Evolutionary conservation across 1,140 invertebrate species (phyloP), one percentile per base, ranked within the genome.

Genomic region (Cydia pomonella): DNA sequence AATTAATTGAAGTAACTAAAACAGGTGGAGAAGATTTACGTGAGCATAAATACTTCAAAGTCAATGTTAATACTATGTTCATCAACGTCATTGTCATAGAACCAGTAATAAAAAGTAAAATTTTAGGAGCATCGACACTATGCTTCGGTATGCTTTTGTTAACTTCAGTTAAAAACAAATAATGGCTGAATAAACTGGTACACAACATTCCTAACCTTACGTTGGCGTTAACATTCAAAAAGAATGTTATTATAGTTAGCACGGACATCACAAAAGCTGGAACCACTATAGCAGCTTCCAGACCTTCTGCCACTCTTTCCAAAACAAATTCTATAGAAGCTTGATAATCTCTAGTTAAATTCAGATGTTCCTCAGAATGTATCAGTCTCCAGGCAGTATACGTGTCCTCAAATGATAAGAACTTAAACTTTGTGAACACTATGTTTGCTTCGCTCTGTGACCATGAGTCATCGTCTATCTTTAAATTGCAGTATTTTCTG

Each of bases 151-250:
- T 77, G 7, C 74, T 74, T 9, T 64, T 29, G 23, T 72, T 80
- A 3, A 88, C 75, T 18, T 76, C 62, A 12, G 72, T 50, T 16
- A 83, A 63, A 59, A 86, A 80, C 1, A 44, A 74, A 29, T 84
- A 84, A 78, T 88, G 82, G n/a, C 75, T 73, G 1, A 80, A 33
- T 10, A 88, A 23, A 73, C 80, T 85, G 16, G 85, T 82, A 53
- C 75, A 74, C 2, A 64, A 13, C 0, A 90, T 27, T 27, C 53
- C 41, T 38, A 85, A 59, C 12, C 87, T 72, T 3, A 76, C 23
- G 23, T 63, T 47, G 7, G 41, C 41, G 12, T 66, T 71, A 4
- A 83, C 72, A 72, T 85, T 82, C 16, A 87, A 33, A 25, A 83
- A 72, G 3, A 86, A 23, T 0, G 75, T 63, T 1, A 72, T 59